phyloP scores from a whole-genome alignment of 2,113 vertebrate genomes.

The Sclerurus mexicanus region DNA sequence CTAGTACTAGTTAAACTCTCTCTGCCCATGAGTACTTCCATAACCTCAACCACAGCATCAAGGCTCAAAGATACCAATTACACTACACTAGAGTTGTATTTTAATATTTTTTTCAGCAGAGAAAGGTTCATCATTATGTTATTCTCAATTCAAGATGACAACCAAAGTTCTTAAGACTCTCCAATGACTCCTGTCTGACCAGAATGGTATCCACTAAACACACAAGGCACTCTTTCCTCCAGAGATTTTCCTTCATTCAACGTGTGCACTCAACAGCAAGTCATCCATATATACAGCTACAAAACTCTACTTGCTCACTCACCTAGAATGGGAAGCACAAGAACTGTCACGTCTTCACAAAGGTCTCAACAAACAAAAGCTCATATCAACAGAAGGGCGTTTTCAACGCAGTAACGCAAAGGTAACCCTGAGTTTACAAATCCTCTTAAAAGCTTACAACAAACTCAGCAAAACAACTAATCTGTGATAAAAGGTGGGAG shows the following conservation, averaged over 20 bases:
- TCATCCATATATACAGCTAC: neutral
- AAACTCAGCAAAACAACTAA: neutral
- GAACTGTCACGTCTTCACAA: neutral
- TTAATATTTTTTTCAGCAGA: neutral
- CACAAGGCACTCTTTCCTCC: neutral
- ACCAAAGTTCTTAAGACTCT: neutral
- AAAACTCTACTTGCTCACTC: neutral
- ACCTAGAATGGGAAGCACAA: neutral
- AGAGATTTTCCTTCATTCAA: neutral
- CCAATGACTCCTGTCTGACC: neutral
- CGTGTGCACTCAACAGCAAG: neutral
- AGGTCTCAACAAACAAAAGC: neutral
- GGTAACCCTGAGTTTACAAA: neutral
- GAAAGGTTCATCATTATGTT: neutral
- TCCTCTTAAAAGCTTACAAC: neutral
- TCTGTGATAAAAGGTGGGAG: neutral
- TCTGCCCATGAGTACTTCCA: neutral
- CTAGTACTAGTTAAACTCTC: neutral
- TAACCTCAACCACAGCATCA: neutral
- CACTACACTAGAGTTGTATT: neutral
- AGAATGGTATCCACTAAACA: neutral
- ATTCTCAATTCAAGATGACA: neutral
- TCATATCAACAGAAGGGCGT: neutral
- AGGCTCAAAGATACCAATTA: neutral
- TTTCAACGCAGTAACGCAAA: neutral